Percentiles rank a stretch among this genome's conserved stretches.
phyloP scores from a whole-genome alignment of 1,140 invertebrate genomes.

The Mamestra configurata region DNA sequence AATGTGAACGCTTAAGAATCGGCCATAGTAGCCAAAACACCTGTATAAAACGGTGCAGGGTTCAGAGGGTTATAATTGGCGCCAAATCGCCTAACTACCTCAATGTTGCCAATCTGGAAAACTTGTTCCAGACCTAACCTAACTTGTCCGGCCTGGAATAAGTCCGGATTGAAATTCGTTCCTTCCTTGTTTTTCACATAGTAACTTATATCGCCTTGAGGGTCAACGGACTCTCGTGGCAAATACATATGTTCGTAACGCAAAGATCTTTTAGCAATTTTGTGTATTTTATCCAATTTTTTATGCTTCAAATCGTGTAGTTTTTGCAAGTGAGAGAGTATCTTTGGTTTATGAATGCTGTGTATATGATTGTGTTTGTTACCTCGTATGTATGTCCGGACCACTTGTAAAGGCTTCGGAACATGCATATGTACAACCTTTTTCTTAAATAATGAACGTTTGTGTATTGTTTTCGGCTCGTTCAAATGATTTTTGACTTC shows the following conservation, averaged over 20 bases:
- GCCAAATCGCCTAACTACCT: slow-evolving; percentile 58
- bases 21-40: slow-evolving; percentile 46
- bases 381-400: slow-evolving; percentile 40
- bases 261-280: slow-evolving; percentile 46
- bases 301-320: slow-evolving; percentile 13
- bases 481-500: slow-evolving; percentile 64
- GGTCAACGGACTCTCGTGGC: slow-evolving; percentile 59
- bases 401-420: slow-evolving; percentile 54
- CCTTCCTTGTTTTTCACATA: slow-evolving; percentile 69
- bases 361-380: slow-evolving; percentile 40
- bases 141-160: slow-evolving; percentile 58
- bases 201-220: slow-evolving; percentile 68
- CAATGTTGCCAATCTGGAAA: slow-evolving; percentile 63
- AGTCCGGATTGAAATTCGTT: slow-evolving; percentile 55
- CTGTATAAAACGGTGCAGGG: slow-evolving; percentile 51
- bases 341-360: slow-evolving; percentile 51
- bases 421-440: slow-evolving; percentile 32
- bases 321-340: slow-evolving; percentile 1
- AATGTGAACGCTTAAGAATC: slow-evolving; percentile 35
- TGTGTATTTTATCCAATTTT: slow-evolving; percentile 23
- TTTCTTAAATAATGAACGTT: slow-evolving; percentile 56
- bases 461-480: slow-evolving; percentile 55
- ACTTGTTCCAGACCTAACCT: slow-evolving; percentile 52
- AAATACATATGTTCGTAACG: slow-evolving; percentile 46
- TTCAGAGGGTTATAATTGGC: slow-evolving; percentile 64